phyloP scores from a whole-genome alignment of 2,113 vertebrate genomes.

The Dicerorhinus sumatrensis region DNA sequence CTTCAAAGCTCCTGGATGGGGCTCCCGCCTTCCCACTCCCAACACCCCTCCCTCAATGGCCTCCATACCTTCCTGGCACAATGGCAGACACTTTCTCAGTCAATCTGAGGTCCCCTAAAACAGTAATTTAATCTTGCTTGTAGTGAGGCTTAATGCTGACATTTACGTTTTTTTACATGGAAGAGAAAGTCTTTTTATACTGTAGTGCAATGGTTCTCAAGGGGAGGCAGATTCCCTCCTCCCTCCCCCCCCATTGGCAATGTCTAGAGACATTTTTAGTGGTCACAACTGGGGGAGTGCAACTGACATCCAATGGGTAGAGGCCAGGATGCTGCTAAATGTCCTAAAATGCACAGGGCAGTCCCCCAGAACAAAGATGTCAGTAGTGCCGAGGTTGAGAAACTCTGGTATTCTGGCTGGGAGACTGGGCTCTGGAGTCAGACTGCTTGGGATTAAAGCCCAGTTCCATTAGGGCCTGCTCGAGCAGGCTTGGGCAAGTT shows the following conservation, averaged over 20 bases:
- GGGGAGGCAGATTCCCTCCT: background rate
- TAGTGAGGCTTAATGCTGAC: background rate
- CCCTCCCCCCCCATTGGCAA: background rate
- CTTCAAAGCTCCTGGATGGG: background rate
- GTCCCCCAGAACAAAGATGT: background rate
- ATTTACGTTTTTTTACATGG: background rate
- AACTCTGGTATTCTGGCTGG: background rate
- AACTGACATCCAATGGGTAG: background rate
- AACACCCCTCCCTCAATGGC: background rate
- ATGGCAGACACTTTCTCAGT: background rate
- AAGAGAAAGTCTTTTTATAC: background rate
- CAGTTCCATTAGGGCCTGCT: background rate
- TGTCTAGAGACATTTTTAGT: background rate
- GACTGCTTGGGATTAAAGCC: background rate
- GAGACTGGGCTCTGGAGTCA: background rate
- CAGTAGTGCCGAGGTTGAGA: background rate
- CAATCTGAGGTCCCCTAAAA: constrained; percentile 33
- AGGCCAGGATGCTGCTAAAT: background rate
- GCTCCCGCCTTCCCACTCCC: background rate
- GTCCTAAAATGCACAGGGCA: background rate
- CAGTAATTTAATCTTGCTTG: background rate
- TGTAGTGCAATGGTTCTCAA: background rate
- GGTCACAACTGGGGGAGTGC: background rate
- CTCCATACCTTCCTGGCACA: constrained; percentile 42
- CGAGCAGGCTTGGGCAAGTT: background rate